phyloP scores from a whole-genome alignment of 2,113 vertebrate genomes.

The Lucifuga dentata region DNA sequence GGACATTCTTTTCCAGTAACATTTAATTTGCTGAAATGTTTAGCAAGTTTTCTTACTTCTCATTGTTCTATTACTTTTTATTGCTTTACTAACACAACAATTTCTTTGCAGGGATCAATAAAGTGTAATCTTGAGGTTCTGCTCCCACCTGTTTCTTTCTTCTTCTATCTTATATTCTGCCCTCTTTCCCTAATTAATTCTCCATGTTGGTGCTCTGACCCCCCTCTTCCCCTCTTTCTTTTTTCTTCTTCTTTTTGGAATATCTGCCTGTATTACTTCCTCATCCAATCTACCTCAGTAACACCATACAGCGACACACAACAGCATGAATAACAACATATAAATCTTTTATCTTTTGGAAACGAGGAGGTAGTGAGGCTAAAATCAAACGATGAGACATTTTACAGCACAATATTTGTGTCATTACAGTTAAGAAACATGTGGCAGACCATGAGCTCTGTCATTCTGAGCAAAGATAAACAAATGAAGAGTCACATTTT shows the following conservation, averaged over 20 bases:
- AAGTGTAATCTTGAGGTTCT: background rate
- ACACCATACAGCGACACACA: too few species aligned
- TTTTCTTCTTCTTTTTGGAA: constrained; percentile 15
- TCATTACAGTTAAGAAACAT: too few species aligned
- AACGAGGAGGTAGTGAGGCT: background rate
- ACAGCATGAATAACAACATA: too few species aligned
- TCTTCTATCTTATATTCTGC: background rate
- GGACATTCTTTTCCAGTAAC: too few species aligned
- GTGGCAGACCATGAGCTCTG: background rate
- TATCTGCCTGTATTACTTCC: constrained; percentile 16
- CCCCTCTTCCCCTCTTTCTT: background rate
- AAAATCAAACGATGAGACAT: constrained; percentile 2
- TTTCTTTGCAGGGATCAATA: constrained; percentile 2
- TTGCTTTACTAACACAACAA: too few species aligned
- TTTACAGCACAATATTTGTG: background rate
- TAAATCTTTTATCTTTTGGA: too few species aligned
- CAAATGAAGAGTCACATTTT: constrained; percentile 17
- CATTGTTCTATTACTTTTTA: too few species aligned
- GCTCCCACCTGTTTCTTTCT: background rate
- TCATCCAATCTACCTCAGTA: constrained; percentile 43
- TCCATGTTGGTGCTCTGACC: background rate
- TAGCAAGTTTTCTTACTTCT: too few species aligned
- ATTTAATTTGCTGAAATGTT: too few species aligned
- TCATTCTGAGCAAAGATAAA: constrained; percentile 39
- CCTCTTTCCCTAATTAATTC: background rate